A percentile compares a stretch with the other conserved stretches of the same genome.
Evolutionary conservation across 2,797 vertebrate genomes (phyloP).

Genomic region (Acanthurus leucopareius): DNA sequence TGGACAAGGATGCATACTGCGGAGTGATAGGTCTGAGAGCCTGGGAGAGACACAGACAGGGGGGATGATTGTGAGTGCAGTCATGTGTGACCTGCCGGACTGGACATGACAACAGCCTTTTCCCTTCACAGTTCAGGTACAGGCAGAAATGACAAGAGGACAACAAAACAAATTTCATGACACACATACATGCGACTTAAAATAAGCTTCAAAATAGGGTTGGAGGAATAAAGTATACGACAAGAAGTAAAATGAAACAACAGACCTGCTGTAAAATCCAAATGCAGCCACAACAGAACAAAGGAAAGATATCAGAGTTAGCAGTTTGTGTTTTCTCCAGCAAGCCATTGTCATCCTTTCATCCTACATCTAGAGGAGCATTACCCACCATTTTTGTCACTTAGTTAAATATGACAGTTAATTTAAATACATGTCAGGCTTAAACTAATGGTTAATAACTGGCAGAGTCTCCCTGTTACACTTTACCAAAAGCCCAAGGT

Average conservation of each 20-base stretch:
- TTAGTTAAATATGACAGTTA: no score
- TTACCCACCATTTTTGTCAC: background rate
- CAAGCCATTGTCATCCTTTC: background rate
- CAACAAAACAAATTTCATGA: constrained; percentile 24
- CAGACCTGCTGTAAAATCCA: constrained; percentile 88
- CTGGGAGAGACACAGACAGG: constrained; percentile 78
- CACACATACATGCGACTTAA: constrained; percentile 35
- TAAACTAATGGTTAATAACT: no score
- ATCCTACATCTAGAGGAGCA: background rate
- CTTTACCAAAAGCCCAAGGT: no score
- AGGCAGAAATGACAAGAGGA: constrained; percentile 35
- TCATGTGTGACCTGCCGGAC: constrained; percentile 54
- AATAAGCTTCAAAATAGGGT: constrained; percentile 30
- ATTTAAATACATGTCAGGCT: no score
- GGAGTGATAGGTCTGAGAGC: constrained; percentile 93
- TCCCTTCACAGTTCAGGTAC: constrained; percentile 32
- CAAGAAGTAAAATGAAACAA: constrained; percentile 64
- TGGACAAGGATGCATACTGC: constrained; percentile 92
- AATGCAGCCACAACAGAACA: constrained; percentile 76
- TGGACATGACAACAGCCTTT: constrained; percentile 49
- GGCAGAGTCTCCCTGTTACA: no score
- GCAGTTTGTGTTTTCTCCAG: constrained; percentile 30
- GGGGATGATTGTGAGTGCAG: constrained; percentile 48
- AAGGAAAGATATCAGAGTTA: constrained; percentile 61
- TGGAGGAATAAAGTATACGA: constrained; percentile 15